phyloP scores from a whole-genome alignment of 2,113 vertebrate species.

The Hucho hucho region DNA sequence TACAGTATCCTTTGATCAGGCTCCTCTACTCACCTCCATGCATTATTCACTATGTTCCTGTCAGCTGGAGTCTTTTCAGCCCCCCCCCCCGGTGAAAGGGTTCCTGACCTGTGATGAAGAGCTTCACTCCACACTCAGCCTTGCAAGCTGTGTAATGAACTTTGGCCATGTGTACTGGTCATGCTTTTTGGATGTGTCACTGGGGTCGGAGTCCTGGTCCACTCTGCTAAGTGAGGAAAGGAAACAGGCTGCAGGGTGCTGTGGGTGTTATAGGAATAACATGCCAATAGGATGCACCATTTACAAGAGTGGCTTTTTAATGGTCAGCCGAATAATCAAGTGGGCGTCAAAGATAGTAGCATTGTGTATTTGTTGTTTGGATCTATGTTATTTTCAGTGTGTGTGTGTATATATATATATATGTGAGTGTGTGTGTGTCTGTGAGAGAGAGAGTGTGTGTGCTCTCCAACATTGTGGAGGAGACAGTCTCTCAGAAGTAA shows the following conservation, averaged over 20 bases:
- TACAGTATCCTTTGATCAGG: background rate
- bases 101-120: background rate
- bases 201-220: background rate
- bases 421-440: no score
- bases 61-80: background rate
- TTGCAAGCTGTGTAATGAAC: slow-evolving; percentile 5
- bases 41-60: slow-evolving; percentile 15
- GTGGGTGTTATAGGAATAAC: no score
- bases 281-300: no score
- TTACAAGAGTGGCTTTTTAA: no score
- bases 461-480: no score
- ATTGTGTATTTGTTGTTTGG: no score
- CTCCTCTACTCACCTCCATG: background rate
- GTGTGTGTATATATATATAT: no score
- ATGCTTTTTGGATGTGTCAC: background rate
- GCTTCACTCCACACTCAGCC: background rate
- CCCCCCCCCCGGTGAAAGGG: slow-evolving; percentile 11
- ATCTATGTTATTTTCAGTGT: no score
- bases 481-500: no score
- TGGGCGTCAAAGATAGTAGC: no score
- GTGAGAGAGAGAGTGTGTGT: no score
- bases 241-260: background rate
- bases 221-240: background rate
- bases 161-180: background rate
- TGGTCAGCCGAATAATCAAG: no score